Base-by-base conservation (phyloP, 2,888 invertebrate genomes). In the Cephus runcator region DNA sequence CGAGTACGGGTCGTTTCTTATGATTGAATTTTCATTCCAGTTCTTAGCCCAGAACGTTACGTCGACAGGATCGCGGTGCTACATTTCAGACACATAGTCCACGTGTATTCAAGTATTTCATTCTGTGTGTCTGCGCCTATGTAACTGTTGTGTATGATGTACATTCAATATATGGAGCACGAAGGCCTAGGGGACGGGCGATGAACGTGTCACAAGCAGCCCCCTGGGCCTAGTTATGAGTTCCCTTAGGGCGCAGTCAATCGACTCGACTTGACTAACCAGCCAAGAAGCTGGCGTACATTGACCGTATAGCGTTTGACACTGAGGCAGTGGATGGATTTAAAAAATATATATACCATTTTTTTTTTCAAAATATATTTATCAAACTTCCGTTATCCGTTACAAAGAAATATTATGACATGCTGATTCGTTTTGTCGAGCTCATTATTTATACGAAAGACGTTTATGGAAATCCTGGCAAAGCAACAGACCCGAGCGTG, bases 171-270 rank as follows among this genome's bases (percentile, higher is more conserved):
- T 31, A 71, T 31, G 34, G 71, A 71, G 31, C 30, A 23, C 31
- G 86, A 87, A 85, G 36, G 23, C 23, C n/a, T 30, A 34, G 34
- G 33, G 71, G 31, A 86, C 83, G 83, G 87, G 90, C 88, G 89
- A 90, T 89, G 89, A 89, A 90, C 88, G 89, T 90, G 90, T 91
- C 90, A 91, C 87, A 86, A 90, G 82, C 90, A 91, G 90, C 88
- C 89, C 88, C 88, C 81, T 83, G 88, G 88, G 89, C 88, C 89
- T 89, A 90, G 90, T 90, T 90, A 90, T 89, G 89, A 90, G 89
- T 89, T 89, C 86, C 85, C 87, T 87, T 85, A 83, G 83, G 84
- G 86, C 83, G 56, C 81, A 85, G 81, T 79, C 35, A 35, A 40
- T 69, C 74, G 80, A 80, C 84, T 80, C 84, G 81, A 78, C 81